Conservation (phyloP, 2,113 vertebrate genomes). For the Melanerpes formicivorus region DNA sequence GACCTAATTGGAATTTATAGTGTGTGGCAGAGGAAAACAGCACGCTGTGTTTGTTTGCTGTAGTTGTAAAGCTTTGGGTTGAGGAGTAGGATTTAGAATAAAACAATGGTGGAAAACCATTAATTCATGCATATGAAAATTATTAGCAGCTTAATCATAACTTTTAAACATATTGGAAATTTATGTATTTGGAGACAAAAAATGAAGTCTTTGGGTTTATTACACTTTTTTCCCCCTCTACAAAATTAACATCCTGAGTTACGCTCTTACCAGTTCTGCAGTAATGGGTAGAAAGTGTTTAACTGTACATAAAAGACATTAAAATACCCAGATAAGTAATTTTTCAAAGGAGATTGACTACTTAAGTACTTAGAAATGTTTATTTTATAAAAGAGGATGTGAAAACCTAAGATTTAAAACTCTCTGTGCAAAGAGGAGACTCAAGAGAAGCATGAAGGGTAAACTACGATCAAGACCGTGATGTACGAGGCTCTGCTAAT, state of each 20-base stretch:
- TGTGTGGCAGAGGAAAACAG: not conserved
- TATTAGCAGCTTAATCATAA: not conserved
- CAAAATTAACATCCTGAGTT: not conserved
- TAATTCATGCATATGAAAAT: not conserved
- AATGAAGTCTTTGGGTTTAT: not conserved
- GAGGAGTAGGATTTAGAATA: not conserved
- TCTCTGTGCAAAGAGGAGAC: not conserved
- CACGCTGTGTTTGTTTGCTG: not conserved
- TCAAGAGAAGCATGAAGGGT: not conserved
- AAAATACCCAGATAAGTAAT: no score
- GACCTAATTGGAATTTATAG: not conserved
- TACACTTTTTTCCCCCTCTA: not conserved
- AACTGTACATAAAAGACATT: not conserved
- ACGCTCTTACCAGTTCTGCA: not conserved
- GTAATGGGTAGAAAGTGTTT: not conserved
- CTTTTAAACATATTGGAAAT: not conserved
- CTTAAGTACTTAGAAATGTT: not conserved
- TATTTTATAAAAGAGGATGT: not conserved
- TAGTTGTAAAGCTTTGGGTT: not conserved
- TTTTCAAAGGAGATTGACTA: not conserved
- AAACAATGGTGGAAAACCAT: not conserved
- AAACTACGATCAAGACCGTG: not conserved
- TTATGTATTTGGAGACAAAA: not conserved
- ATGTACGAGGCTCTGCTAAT: not conserved
- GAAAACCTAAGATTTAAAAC: not conserved